Evolutionary conservation across 2,797 vertebrate genomes (phyloP), one percentile per base, ranked within the genome.

Genomic region (Falco biarmicus): DNA sequence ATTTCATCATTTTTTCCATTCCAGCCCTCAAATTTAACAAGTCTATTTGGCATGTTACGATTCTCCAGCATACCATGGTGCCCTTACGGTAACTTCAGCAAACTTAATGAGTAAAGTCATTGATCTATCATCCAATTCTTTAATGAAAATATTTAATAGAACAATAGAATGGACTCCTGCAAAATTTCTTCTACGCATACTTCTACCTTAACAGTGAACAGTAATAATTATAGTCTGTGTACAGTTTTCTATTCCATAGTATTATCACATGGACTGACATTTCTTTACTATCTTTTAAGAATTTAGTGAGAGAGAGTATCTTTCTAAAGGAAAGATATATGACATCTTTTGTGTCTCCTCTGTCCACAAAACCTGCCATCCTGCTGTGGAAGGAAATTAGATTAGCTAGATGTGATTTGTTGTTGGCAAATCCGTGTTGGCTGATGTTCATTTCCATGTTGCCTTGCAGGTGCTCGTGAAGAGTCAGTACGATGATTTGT

Each of bases 341-440:
- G 47, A 26, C 63, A 66, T 57, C 54, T 80, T 10, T 53, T 34
- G 28, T 50, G 74, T 89, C 54, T 80, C 24, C 45, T 59, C 43
- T 71, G 50, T 79, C 78, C 61, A n/a, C 29, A 65, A 78, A 76
- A 60, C 24, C 34, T 81, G 20, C 37, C 61, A 51, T 84, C 29
- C 69, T 74, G 20, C 65, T 81, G 70, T 74, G 70, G 57, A 90
- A 90, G 34, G 65, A 92, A 94, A 81, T 87, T 81, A 92, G 45
- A 73, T 81, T 77, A 90, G 24, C 65, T 77, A 65, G 32, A 84
- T 2, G 1, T 69, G 45, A 64, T 87, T 81, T 68, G 34, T 51
- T 80, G 26, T 45, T 92, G 51, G 45, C 41, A 94, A 68, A 81
- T 87, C 60, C 34, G 5, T 41, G 41, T 32, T 66, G 71, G 51